These are phyloP conservation scores for Parapsyche elsis DNA, from an alignment of 1,140 invertebrate species.

Conservation along the genomic window DNA sequence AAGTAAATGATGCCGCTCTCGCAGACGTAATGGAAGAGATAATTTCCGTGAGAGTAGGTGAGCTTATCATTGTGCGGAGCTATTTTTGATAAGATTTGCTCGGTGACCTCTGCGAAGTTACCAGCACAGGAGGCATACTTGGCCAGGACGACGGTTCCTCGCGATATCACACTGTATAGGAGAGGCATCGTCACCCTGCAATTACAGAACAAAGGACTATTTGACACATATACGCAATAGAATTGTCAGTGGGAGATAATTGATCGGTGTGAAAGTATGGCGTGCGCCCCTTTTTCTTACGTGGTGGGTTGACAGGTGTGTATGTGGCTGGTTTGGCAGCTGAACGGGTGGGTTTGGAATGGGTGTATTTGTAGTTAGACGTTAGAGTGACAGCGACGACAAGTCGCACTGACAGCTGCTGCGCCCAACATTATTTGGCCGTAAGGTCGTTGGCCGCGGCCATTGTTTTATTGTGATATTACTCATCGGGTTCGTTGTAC, in stretches of 20 bases:
- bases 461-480: not conserved
- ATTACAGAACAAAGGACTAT: conserved; percentile 15
- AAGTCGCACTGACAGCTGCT: not conserved
- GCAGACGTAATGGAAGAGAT: conserved; percentile 91
- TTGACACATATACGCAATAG: not conserved
- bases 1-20: conserved; percentile 90
- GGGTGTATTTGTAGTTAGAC: not conserved
- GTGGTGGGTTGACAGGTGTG: too few species aligned
- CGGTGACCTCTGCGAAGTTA: conserved; percentile 94
- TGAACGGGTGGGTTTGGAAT: not conserved
- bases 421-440: not conserved
- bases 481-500: too few species aligned
- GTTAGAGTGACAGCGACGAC: not conserved
- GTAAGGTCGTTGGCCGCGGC: not conserved
- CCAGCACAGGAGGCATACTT: conserved; percentile 92
- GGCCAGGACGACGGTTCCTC: conserved; percentile 87
- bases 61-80: conserved; percentile 86
- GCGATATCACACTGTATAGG: conserved; percentile 87
- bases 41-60: conserved; percentile 92
- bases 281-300: not conserved
- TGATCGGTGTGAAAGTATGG: conserved; percentile 17
- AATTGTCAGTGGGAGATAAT: not conserved
- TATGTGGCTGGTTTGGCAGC: too few species aligned
- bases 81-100: conserved; percentile 89
- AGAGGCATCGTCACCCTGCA: conserved; percentile 77